Base-by-base conservation (phyloP, 2,797 vertebrate genomes). In the Fundulus diaphanus region DNA sequence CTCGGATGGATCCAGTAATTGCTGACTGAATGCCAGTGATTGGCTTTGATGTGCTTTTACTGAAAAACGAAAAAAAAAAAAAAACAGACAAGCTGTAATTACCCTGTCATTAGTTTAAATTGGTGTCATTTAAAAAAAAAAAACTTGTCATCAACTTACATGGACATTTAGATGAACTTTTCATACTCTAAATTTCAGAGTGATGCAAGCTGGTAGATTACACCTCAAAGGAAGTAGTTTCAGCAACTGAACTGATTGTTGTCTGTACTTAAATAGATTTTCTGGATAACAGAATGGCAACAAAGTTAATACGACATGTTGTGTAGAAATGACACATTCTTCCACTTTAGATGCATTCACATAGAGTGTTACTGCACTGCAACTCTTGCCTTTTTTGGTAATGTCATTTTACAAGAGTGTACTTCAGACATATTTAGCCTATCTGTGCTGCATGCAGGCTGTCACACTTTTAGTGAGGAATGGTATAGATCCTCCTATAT, bases 1-100 rank as follows among this genome's bases (percentile, higher is more conserved):
- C 87, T 91, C 68, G 76, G 83, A 84, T 73, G 74, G 78, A 89
- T 79, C 63, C 78, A 78, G 74, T 90, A 88, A 92, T 92, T 92
- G 73, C 81, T 66, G 48, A 75, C 77, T 51, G 78, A 87, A 75
- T 65, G 81, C 81, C 44, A 61, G 48, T 88, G 84, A 93, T 91
- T 81, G 48, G 75, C 63, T 84, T 63, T 86, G 92, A 91, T 90
- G 70, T 78, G 42, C 77, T 75, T 79, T 79, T 78, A 68, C 59
- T 61, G 70, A 72, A 76, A 87, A 82, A 83, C 79, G 81, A 70
- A 61, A 84, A 80, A 35, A 70, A 22, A 85, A 5, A n/a, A 59
- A 24, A 73, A 81, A 49, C 33, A n/a, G n/a, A 76, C 48, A 72
- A 29, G 76, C 70, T 74, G 31, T 44, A 65, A 80, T 71, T 69